Conservation (phyloP, 2,888 invertebrate genomes). For the Lamellibrachia satsuma region DNA sequence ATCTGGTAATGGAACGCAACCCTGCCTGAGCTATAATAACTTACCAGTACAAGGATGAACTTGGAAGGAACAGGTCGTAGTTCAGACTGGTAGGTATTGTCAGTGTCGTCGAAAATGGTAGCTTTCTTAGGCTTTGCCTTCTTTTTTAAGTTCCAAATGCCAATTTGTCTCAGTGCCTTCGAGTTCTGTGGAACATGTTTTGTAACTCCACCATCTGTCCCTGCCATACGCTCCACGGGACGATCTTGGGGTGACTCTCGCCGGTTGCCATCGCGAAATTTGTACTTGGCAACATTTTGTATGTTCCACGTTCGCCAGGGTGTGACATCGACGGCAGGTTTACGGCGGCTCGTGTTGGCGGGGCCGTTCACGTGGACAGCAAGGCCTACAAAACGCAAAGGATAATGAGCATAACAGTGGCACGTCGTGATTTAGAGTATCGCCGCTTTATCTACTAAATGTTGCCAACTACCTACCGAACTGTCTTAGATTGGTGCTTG, state of each 20-base stretch:
- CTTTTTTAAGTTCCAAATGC: background rate
- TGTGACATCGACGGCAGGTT: background rate
- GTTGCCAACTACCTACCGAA: slow-evolving; percentile 1
- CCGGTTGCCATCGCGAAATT: background rate
- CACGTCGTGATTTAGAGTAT: background rate
- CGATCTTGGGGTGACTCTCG: background rate
- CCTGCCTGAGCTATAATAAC: background rate
- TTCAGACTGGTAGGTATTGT: background rate
- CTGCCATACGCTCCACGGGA: background rate
- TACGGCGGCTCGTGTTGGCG: slow-evolving; percentile 9
- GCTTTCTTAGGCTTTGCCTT: background rate
- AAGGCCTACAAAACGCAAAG: background rate
- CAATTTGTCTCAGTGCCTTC: background rate
- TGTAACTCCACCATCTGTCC: background rate
- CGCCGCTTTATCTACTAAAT: background rate
- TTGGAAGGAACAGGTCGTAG: background rate
- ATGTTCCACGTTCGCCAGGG: slow-evolving; percentile 6
- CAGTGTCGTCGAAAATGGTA: background rate
- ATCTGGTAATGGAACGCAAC: background rate
- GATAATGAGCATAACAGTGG: background rate
- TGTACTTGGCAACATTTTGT: background rate
- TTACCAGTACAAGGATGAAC: background rate
- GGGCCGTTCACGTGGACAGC: background rate
- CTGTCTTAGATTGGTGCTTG: background rate
- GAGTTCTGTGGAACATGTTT: background rate